A percentile compares a stretch with the other conserved stretches of the same genome.
Conservation (phyloP, 2,113 vertebrate species). For the Eonycteris spelaea region DNA sequence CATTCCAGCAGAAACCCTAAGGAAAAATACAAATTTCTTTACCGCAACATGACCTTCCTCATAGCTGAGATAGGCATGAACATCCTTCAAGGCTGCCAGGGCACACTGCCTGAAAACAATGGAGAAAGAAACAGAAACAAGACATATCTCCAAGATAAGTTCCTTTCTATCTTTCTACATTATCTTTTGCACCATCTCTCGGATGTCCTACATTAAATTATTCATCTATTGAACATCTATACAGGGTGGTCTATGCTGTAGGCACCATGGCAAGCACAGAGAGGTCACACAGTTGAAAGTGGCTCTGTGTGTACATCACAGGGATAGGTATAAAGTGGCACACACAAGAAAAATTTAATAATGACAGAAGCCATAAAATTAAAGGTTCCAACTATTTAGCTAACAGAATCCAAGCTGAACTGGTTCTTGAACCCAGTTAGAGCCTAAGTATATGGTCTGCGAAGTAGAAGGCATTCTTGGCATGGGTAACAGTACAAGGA, state of each 20-base stretch:
- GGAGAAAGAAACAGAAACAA: conserved; percentile 43
- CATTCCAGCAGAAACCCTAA: not conserved
- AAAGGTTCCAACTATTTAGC: not conserved
- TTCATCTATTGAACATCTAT: not conserved
- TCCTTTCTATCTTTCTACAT: not conserved
- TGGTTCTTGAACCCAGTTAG: not conserved
- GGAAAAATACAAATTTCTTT: conserved; percentile 61
- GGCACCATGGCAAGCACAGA: not conserved
- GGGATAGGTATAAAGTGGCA: not conserved
- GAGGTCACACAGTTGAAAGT: not conserved
- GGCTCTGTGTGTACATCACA: not conserved
- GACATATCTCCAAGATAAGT: not conserved
- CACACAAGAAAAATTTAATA: not conserved
- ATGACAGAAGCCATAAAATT: not conserved
- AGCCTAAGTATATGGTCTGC: not conserved
- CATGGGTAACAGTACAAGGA: not conserved
- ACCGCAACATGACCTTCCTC: conserved; percentile 90
- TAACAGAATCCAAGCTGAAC: conserved; percentile 3
- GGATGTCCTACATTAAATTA: conserved; percentile 7
- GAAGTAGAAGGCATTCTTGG: conserved; percentile 8
- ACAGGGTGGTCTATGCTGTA: not conserved
- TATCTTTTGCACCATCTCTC: conserved; percentile 18
- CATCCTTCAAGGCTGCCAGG: conserved; percentile 87
- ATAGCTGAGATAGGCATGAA: conserved; percentile 85
- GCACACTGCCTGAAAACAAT: conserved; percentile 86